Base-by-base conservation (phyloP, 2,888 invertebrate species). In the Resseliella maxima region DNA sequence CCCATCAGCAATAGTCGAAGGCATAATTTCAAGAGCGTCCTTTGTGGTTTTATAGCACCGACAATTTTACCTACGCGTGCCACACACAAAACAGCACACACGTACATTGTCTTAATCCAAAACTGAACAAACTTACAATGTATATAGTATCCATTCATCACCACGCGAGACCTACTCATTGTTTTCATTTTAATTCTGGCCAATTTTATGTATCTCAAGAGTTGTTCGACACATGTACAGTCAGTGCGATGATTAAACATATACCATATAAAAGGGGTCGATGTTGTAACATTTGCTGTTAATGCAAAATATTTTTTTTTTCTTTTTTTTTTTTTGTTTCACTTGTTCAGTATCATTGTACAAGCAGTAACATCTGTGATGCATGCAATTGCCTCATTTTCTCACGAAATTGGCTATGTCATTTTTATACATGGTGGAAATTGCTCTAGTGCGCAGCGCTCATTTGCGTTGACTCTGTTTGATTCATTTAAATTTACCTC, bases 181-280 rank as follows among this genome's bases (percentile, higher is more conserved):
- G 72, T 72, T 72, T 72, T 35, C 31, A 5, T 72, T 72, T 15
- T 72, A 15, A 12, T 72, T 72, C 72, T 2, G n/a, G 24, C 15
- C 8, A 15, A 72, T 72, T 72, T 72, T 72, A 72, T 27, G 72
- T 72, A 72, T 31, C 72, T 31, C 72, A 72, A 72, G 72, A 72
- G 72, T 1, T 8, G 31, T 72, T 72, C 31, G 72, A 72, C 2
- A 15, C 15, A 24, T 72, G 72, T 35, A 8, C 10, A 31, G 72
- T 59, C 59, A 59, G 59, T 24, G 41, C 12, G 59, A 59, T 59
- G 59, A 59, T 59, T 59, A 59, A 59, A 24, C 59, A 59, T 24
- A 59, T 59, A 24, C 59, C 24, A 50, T 24, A 59, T 2, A 59
- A n/a, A 59, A 59, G 24, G 24, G 59, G n/a, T 59, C 59, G 59